These are phyloP conservation scores for Sycophaga agraensis DNA, from an alignment of 1,140 invertebrate genomes.

Conservation along the genomic window DNA sequence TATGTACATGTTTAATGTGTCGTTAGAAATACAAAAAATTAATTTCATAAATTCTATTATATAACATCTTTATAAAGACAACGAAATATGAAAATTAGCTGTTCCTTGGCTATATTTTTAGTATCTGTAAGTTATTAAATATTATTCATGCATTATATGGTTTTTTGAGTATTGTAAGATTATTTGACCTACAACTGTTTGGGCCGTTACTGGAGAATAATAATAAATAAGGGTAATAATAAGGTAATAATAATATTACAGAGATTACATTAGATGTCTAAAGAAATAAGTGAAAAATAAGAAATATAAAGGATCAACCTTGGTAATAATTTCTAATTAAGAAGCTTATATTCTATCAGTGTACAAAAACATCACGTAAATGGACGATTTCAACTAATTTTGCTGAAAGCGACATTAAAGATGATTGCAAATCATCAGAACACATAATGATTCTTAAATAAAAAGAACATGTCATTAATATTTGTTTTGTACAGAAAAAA, in stretches of 20 bases:
- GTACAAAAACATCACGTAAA: constrained; percentile 12
- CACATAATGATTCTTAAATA: constrained; percentile 28
- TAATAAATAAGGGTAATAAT: constrained; percentile 3
- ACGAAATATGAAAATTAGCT: constrained; percentile 24
- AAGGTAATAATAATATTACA: constrained; percentile 12
- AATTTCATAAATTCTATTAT: constrained; percentile 16
- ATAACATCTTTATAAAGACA: constrained; percentile 5
- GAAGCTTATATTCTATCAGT: background rate
- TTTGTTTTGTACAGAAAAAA: background rate
- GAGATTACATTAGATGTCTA: no score
- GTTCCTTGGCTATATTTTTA: constrained; percentile 13
- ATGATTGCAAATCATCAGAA: constrained; percentile 32
- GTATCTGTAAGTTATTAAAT: constrained; percentile 19
- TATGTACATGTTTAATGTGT: constrained; percentile 23
- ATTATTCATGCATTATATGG: constrained; percentile 22
- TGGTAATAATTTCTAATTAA: constrained; percentile 8
- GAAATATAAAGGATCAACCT: constrained; percentile 4
- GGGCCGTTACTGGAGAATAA: no score
- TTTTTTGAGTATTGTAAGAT: constrained; percentile 27
- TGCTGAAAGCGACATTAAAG: constrained; percentile 36
- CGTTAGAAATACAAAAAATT: constrained; percentile 22
- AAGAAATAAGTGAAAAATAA: constrained; percentile 18
- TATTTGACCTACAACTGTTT: no score
- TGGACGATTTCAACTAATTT: constrained; percentile 32
- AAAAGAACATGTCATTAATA: background rate